Base-by-base conservation (phyloP, 1,140 invertebrate species). In the Himalopsyche phryganea region DNA sequence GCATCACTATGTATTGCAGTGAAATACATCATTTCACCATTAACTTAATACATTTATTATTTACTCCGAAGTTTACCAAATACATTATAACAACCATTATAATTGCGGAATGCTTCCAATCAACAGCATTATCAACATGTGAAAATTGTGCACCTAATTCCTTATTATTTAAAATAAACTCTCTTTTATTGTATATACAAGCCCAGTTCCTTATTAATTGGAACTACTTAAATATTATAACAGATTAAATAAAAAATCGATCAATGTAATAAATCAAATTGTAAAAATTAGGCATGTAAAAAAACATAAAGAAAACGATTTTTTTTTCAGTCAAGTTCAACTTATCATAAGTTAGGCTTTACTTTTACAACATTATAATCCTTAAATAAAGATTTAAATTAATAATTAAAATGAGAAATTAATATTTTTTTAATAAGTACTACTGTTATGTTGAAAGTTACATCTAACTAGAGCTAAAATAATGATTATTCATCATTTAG, bases 21-120 rank as follows among this genome's bases (percentile, higher is more conserved):
- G 42, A 45, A 15, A 17, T 10, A 6, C 6, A 17, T 17, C 18
- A 4, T 15, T 45, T 15, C 42, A 45, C 10, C 6, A 4, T 45
- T 15, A 45, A 15, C 4, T 10, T 15, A 11, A 45, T 28, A 28
- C 32, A 18, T 6, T 38, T 40, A 19, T 13, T 42, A 19, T 32
- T 18, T 20, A 47, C 14, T 19, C 35, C 19, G 11, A 42, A 52
- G 40, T 32, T 18, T 10, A 32, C n/a, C 13, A 28, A 19, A 41
- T 41, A 28, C 15, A 19, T 9, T 20, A 42, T 33, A 23, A 41
- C 33, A 41, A 41, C 17, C 33, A 38, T 23, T 23, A 7, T 23
- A 20, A 51, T 35, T 41, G 13, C 44, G 51, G 51, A 53, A 53
- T 53, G 42, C 13, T 46, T 46, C 45, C 10, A 32, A 45, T 35